Evolutionary conservation across 2,797 vertebrate genomes (phyloP).

Genomic region (Eleutherodactylus coqui): DNA sequence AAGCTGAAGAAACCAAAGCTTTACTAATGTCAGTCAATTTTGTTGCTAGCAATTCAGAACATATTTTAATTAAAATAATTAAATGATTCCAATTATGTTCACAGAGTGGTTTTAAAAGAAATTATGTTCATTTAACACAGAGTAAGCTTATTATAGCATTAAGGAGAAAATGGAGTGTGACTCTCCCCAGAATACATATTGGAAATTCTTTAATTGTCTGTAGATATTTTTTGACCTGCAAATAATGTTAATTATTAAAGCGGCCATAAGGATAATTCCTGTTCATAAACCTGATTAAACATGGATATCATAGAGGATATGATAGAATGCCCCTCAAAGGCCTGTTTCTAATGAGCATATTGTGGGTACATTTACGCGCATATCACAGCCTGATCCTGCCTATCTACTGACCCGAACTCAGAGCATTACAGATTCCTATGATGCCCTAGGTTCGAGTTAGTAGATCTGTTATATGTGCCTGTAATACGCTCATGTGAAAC

Average conservation of each 20-base stretch:
- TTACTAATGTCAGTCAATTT: slow-evolving; percentile 13
- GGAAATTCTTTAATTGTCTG: not conserved
- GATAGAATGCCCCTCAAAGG: too few relatives aligned
- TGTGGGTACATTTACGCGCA: too few relatives aligned
- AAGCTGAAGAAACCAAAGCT: not conserved
- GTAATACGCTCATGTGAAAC: too few relatives aligned
- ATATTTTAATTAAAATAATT: slow-evolving; percentile 23
- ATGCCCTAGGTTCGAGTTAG: too few relatives aligned
- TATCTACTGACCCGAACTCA: too few relatives aligned
- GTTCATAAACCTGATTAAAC: not conserved
- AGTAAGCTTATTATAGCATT: not conserved
- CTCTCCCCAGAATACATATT: not conserved
- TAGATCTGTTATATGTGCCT: too few relatives aligned
- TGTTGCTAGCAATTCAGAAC: not conserved
- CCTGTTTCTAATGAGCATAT: too few relatives aligned
- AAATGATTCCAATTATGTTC: not conserved
- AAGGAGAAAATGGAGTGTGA: not conserved
- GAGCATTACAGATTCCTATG: too few relatives aligned
- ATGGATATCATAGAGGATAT: not conserved
- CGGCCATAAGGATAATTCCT: too few relatives aligned
- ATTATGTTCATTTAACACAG: not conserved
- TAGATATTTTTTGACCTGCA: not conserved
- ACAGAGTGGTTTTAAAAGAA: not conserved
- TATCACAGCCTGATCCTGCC: too few relatives aligned
- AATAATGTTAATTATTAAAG: not conserved